Evolutionary conservation across 2,797 vertebrate genomes (phyloP).

Genomic region (Phrynocephalus guinanensis): DNA sequence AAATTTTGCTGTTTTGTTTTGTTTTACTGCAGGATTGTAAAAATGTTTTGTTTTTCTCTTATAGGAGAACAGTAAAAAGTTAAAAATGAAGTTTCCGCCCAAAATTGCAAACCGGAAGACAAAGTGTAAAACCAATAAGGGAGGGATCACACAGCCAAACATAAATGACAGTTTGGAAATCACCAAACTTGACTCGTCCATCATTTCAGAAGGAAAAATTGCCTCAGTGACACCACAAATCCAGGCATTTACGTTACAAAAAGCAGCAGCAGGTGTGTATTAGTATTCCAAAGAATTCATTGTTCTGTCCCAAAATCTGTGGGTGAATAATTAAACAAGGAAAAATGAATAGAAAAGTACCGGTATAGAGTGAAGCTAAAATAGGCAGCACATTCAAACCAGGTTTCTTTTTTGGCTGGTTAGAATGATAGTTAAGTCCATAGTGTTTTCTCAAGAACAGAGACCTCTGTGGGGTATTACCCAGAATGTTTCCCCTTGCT

Average conservation of each 20-base stretch:
- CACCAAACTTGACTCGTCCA: slow-evolving; percentile 90
- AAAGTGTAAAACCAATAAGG: slow-evolving; percentile 95
- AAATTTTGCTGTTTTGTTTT: not conserved
- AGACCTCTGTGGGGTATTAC: not conserved
- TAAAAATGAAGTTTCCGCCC: slow-evolving; percentile 99
- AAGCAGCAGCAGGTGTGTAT: slow-evolving; percentile 91
- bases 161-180: slow-evolving; percentile 97
- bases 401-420: not conserved
- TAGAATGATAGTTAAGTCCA: not conserved
- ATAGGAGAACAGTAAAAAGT: slow-evolving; percentile 98
- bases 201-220: slow-evolving; percentile 88
- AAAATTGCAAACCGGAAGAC: slow-evolving; percentile 98
- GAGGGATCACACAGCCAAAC: slow-evolving; percentile 90
- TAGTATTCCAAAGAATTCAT: slow-evolving; percentile 16
- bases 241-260: slow-evolving; percentile 89
- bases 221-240: slow-evolving; percentile 88
- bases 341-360: not conserved
- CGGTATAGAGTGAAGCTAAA: not conserved
- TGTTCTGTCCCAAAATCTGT: not conserved
- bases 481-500: not conserved
- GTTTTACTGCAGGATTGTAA: not conserved
- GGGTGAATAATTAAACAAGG: not conserved
- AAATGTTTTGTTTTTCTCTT: slow-evolving; percentile 18
- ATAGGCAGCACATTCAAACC: not conserved
- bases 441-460: not conserved